A percentile compares a stretch with the other conserved stretches of the same genome.
Evolutionary conservation across 1,140 invertebrate genomes (phyloP).

Genomic region (Cotesia typhae): DNA sequence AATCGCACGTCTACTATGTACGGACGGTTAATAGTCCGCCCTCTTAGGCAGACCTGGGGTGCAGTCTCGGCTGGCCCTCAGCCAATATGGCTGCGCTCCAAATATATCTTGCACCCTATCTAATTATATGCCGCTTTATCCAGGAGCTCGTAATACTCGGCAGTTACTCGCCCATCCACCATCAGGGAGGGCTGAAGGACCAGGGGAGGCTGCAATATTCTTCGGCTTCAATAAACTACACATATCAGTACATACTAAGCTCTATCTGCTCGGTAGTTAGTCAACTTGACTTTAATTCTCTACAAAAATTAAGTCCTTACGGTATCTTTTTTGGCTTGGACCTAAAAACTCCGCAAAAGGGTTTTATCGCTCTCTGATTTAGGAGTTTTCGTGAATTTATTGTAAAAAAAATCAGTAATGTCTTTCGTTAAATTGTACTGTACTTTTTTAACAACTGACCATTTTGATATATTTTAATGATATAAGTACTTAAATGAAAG

Average conservation of each 20-base stretch:
- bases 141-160: conserved; percentile 54
- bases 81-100: conserved; percentile 63
- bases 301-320: conserved; percentile 13
- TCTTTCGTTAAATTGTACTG: too few species aligned
- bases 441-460: too few species aligned
- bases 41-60: conserved; percentile 41
- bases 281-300: not conserved
- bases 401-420: too few species aligned
- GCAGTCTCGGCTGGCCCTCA: conserved; percentile 53
- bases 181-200: too few species aligned
- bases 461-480: too few species aligned
- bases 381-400: too few species aligned
- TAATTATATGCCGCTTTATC: conserved; percentile 46
- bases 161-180: conserved; percentile 53
- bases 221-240: conserved; percentile 31
- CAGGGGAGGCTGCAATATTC: conserved; percentile 9
- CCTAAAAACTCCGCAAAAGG: too few species aligned
- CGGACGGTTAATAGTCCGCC: too few species aligned
- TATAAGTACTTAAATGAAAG: too few species aligned
- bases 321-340: not conserved
- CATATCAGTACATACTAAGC: conserved; percentile 7
- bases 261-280: not conserved
- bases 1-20: too few species aligned
- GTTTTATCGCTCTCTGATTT: too few species aligned
- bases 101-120: conserved; percentile 65